Base-by-base conservation (phyloP, 2,113 vertebrate species). In the Corydoras sp. region DNA sequence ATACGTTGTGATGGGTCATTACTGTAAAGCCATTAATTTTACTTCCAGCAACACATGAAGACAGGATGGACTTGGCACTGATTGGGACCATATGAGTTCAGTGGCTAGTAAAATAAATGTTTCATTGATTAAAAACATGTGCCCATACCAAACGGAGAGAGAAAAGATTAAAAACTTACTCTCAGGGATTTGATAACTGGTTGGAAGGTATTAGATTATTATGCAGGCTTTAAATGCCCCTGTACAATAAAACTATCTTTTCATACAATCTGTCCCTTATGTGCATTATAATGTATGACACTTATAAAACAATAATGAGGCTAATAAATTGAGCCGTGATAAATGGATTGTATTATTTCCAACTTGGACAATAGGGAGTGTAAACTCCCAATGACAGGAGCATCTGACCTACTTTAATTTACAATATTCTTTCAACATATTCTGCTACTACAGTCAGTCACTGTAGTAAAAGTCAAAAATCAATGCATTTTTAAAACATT, bases 291-390 rank as follows among this genome's bases (percentile, higher is more conserved):
- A 6, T 12, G 3, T 53, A 12, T 48, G 10, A 66, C 30, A 35
- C 58, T 49, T 65, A 32, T 61, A 68, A 72, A 75, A 50, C 9
- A 58, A 68, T 71, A 67, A 68, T 67, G 50, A 72, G 31, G 69
- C 51, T 54, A 10, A 53, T 64, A 76, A 76, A 69, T 62, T 35
- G 59, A 65, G 60, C 60, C 14, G 65, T 69, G 56, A 18, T 35
- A 14, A 31, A 31, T 43, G 14, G 5, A 58, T 56, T 43, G 43
- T n/a, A 64, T 48, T 60, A 14, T 69, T 69, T 53, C 31, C 32
- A 11, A 13, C 2, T 30, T 8, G 13, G 51, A 2, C 48, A 12
- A 14, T 12, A 58, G n/a, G 13, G 24, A 32, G 59, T 43, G n/a
- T 43, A 10, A 14, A 11, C 11, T 8, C 10, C 31, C 30, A 35